phyloP scores from a whole-genome alignment of 2,888 invertebrate species.

The Julus scanicus region DNA sequence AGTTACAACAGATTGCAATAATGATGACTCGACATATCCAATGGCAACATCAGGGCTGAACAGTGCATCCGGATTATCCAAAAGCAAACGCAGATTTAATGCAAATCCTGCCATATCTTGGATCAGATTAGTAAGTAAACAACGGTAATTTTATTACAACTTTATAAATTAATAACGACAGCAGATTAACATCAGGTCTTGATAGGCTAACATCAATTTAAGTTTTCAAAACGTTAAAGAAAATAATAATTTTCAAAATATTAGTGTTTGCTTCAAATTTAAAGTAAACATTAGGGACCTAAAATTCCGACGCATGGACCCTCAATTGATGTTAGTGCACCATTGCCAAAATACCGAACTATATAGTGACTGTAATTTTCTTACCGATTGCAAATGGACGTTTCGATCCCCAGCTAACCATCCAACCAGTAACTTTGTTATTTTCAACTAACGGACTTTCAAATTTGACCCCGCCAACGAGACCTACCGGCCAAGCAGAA shows the following conservation, averaged over 20 bases:
- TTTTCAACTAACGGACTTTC: slow-evolving; percentile 84
- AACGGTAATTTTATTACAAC: no score
- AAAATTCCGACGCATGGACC: no score
- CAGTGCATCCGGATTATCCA: slow-evolving; percentile 76
- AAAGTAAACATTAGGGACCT: no score
- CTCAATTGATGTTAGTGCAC: no score
- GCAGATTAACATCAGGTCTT: no score
- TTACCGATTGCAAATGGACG: slow-evolving; percentile 85
- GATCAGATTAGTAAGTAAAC: slow-evolving; percentile 28
- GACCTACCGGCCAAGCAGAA: slow-evolving; percentile 95
- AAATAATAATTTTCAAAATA: no score
- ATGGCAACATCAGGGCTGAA: slow-evolving; percentile 88
- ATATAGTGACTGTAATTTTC: background rate
- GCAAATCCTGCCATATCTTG: slow-evolving; percentile 97
- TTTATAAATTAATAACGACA: no score
- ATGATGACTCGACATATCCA: slow-evolving; percentile 90
- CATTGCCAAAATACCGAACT: no score
- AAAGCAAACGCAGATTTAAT: slow-evolving; percentile 78
- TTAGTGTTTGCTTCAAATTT: no score
- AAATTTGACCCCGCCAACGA: slow-evolving; percentile 93
- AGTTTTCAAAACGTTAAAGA: no score
- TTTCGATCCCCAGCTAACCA: slow-evolving; percentile 73
- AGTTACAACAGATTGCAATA: slow-evolving; percentile 77
- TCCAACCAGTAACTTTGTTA: slow-evolving; percentile 81
- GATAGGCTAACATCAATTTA: no score